Conservation (phyloP, 2,888 invertebrate species). For the Volucella bombylans region DNA sequence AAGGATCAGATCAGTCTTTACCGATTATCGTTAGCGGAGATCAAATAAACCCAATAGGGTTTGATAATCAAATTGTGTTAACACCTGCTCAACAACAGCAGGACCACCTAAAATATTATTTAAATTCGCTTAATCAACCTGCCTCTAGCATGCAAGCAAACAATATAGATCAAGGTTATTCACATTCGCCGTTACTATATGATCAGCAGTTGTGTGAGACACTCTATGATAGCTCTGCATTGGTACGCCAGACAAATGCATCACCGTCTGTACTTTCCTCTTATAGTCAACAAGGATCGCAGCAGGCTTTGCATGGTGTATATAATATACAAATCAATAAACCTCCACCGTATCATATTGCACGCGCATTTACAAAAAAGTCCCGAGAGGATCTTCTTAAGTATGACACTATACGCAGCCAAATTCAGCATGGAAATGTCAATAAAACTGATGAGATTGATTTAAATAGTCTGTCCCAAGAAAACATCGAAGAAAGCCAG, state of each 20-base stretch:
- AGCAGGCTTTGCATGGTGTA: conserved; percentile 22
- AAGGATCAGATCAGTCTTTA: conserved; percentile 23
- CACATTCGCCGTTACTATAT: conserved; percentile 27
- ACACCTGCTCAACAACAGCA: conserved; percentile 68
- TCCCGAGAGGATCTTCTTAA: conserved; percentile 80
- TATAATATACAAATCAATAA: conserved; percentile 75
- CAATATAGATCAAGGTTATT: conserved; percentile 12
- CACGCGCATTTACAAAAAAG: conserved; percentile 91
- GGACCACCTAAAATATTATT: conserved; percentile 29
- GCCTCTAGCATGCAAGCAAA: conserved; percentile 52
- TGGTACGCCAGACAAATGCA: conserved; percentile 32
- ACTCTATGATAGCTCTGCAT: conserved; percentile 25
- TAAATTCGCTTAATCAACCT: conserved; percentile 22
- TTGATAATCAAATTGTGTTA: conserved; percentile 49
- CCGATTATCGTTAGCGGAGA: conserved; percentile 18
- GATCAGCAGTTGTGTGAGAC: conserved; percentile 32
- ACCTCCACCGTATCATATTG: conserved; percentile 93
- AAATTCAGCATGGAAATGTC: conserved; percentile 67
- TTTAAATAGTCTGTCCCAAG: background rate
- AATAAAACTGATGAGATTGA: background rate
- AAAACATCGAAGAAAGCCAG: background rate
- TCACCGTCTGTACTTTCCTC: conserved; percentile 41
- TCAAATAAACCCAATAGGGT: conserved; percentile 25
- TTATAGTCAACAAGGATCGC: conserved; percentile 45
- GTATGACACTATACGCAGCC: conserved; percentile 80